Percentiles rank a stretch among this genome's conserved stretches.
phyloP scores from a whole-genome alignment of 2,797 vertebrate species.

The Knipowitschia caucasica region DNA sequence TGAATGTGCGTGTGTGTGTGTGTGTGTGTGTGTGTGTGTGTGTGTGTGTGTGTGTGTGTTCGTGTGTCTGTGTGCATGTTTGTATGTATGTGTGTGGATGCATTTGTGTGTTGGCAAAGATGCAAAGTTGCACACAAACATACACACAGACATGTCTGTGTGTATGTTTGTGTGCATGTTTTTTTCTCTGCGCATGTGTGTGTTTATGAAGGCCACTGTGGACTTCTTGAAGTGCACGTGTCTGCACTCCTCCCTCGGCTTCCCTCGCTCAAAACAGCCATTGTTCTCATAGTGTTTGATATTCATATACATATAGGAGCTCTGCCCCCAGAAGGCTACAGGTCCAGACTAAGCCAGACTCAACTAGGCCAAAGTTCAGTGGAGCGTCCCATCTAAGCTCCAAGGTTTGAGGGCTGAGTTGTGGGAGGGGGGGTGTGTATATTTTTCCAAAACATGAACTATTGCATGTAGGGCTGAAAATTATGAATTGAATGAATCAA shows the following conservation, averaged over 20 bases:
- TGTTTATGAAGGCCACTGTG: constrained; percentile 36
- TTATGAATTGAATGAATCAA: too few species aligned
- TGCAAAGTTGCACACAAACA: too few species aligned
- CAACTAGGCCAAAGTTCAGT: constrained; percentile 75
- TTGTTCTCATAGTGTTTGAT: constrained; percentile 59
- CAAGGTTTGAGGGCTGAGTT: constrained; percentile 31
- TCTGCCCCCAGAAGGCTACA: neutral
- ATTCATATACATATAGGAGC: constrained; percentile 45
- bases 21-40: neutral
- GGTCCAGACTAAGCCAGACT: constrained; percentile 38
- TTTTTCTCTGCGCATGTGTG: too few species aligned
- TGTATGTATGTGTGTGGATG: too few species aligned
- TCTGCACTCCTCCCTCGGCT: constrained; percentile 42
- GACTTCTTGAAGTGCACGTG: constrained; percentile 33
- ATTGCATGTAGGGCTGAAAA: too few species aligned
- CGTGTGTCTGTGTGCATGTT: too few species aligned
- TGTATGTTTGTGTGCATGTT: neutral
- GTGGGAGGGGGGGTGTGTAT: constrained; percentile 23
- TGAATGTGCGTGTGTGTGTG: constrained; percentile 5
- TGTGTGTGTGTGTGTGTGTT: constrained; percentile 1
- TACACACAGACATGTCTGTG: neutral
- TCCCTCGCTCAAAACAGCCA: constrained; percentile 51
- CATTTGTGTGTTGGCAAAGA: too few species aligned
- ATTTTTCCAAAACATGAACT: too few species aligned
- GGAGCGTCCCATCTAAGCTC: constrained; percentile 66